Evolutionary conservation across 2,888 invertebrate species (phyloP), one percentile per base, ranked within the genome.

Genomic region (Drosophila affinis): DNA sequence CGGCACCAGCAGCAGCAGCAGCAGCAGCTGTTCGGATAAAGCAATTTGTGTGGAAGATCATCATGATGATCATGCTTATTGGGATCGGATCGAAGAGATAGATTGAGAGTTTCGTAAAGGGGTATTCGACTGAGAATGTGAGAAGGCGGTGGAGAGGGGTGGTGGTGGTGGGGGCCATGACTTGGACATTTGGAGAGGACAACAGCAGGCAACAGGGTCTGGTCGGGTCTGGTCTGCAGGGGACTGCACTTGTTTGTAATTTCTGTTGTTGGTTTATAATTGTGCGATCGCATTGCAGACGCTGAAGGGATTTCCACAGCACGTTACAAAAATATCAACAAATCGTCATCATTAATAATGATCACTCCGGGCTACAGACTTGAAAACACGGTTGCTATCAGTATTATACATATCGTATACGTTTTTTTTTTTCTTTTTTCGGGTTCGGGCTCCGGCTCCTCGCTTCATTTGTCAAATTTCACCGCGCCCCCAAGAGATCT

Each of bases 301-400:
- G 61, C 67, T 62, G 44, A 60, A 45, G 69, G 65, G 52, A 55
- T 68, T 65, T 88, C 83, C 88, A 85, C 79, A 85, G 87, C 87
- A 90, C 86, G 89, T 90, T 90, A 90, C 86, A 86, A 89, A 91
- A 91, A 90, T 90, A 90, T 91, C 91, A 91, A 91, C 91, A 91
- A 91, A 91, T 91, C 91, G 91, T 90, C 90, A 91, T 91, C 91
- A 91, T 91, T 91, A 91, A 91, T 91, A 91, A 91, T 89, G 89
- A 91, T 91, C 91, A 90, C 88, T 87, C 83, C 73, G 69, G 75
- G 79, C 85, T 47, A 74, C 58, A 68, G 61, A 57, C 64, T 62
- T 56, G 62, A 44, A 68, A 70, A 81, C 69, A 67, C 72, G 63
- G 57, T 62, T 71, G 71, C 63, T 63, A 75, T 47, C 70, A 61